Evolutionary conservation across 2,113 vertebrate species (phyloP), one percentile per base, ranked within the genome.

Genomic region (Thunnus maccoyii): DNA sequence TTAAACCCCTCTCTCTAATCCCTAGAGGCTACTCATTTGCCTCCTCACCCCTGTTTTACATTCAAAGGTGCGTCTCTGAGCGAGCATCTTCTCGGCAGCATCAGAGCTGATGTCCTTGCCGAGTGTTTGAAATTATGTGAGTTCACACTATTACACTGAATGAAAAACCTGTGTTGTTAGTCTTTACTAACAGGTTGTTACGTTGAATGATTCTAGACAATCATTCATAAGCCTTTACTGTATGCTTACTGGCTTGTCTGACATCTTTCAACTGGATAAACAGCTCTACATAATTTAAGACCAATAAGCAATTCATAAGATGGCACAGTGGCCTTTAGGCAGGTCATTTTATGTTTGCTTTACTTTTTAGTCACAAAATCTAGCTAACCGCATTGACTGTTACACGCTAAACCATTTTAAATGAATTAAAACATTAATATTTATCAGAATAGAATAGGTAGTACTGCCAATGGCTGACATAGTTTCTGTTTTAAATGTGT

Each of bases 11-110:
- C 62, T 44, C 60, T 44, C 46, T 63, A 56, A 82, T 84, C 69
- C 78, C 65, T 76, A 67, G 47, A 68, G 85, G 76, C 62, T 64
- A 18, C 78, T 73, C 25, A 69, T 80, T 79, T 65, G 41, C 75
- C 56, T 80, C 70, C n/a, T 30, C 76, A 76, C 50, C 68, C 74
- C 84, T 89, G 75, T 72, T 91, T 91, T 81, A 83, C 56, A 87
- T 88, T 87, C 82, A 89, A 5, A 82, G 82, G 69, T 82, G 85
- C 52, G 54, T 78, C 68, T 75, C 83, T 36, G 36, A 41, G 36
- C 9, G 27, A 82, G 62, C 55, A 11, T 76, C 71, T 52, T 72
- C 56, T 72, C 32, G 41, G 63, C 80, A 71, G 69, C 56, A 20
- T 68, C 50, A 22, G 30, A 68, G 68, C 30, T 52, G 32, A 69